Evolutionary conservation across 2,888 invertebrate species (phyloP).

Genomic region (Penaeus monodon): DNA sequence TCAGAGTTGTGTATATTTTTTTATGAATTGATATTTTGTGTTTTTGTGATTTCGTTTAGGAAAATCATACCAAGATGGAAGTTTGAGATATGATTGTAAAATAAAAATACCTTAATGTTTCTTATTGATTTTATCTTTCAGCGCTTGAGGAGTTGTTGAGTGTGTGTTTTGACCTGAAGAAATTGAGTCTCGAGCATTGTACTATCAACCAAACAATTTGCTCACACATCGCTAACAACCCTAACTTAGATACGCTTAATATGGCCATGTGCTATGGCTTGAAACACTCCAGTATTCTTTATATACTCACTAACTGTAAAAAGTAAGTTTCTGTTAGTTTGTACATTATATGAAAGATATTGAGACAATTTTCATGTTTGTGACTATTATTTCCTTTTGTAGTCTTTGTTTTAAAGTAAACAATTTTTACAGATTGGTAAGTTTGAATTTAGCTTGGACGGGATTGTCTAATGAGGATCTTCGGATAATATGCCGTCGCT

Average conservation of each 20-base stretch:
- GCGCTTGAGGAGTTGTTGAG: conserved; percentile 73
- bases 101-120: too few species aligned
- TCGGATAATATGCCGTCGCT: conserved; percentile 74
- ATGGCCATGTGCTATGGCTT: conserved; percentile 85
- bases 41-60: not conserved
- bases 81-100: too few species aligned
- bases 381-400: not conserved
- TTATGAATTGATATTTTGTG: too few species aligned
- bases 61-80: not conserved
- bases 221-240: conserved; percentile 78
- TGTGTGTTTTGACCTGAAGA: conserved; percentile 80
- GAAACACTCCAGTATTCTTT: conserved; percentile 76
- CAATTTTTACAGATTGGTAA: conserved; percentile 74
- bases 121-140: conserved; percentile 68
- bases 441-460: conserved; percentile 89
- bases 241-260: conserved; percentile 83
- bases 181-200: conserved; percentile 87
- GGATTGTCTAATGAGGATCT: conserved; percentile 76
- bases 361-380: not conserved
- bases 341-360: not conserved
- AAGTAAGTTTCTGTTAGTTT: conserved; percentile 70
- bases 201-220: conserved; percentile 78
- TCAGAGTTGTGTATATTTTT: not conserved
- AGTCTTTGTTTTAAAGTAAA: too few species aligned
- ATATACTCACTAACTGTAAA: conserved; percentile 76